Evolutionary conservation across 2,888 invertebrate species (phyloP).

Genomic region (Ptilodon capucinus): DNA sequence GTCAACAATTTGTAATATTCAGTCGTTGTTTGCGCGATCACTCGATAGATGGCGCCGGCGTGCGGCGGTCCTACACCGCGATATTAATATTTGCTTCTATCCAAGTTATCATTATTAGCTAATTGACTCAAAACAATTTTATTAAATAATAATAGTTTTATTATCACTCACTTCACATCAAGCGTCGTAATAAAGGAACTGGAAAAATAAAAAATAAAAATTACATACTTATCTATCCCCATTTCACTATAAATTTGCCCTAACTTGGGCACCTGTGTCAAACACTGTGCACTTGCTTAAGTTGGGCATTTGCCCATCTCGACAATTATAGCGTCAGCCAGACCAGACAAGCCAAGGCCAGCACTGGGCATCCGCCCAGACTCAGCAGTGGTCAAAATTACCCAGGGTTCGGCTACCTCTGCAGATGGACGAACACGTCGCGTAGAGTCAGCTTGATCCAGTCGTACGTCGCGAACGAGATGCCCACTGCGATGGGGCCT

Average conservation of each 20-base stretch:
- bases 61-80: no score
- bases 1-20: no score
- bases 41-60: no score
- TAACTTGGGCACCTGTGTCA: no score
- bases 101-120: not conserved
- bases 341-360: not conserved
- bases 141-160: not conserved
- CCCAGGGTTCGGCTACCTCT: slow-evolving; percentile 26
- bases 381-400: not conserved
- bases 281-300: no score
- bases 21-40: no score
- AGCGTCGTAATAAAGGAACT: not conserved
- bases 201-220: not conserved
- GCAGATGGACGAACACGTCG: slow-evolving; percentile 43
- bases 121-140: not conserved
- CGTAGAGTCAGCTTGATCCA: slow-evolving; percentile 85
- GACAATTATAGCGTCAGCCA: no score
- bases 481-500: slow-evolving; percentile 95
- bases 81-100: not conserved
- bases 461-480: slow-evolving; percentile 98
- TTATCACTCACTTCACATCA: not conserved
- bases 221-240: not conserved
- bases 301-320: no score
- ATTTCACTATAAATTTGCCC: no score
- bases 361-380: not conserved